These are phyloP conservation scores for Diaperis boleti DNA, from an alignment of 2,888 invertebrate genomes.

Conservation along the genomic window DNA sequence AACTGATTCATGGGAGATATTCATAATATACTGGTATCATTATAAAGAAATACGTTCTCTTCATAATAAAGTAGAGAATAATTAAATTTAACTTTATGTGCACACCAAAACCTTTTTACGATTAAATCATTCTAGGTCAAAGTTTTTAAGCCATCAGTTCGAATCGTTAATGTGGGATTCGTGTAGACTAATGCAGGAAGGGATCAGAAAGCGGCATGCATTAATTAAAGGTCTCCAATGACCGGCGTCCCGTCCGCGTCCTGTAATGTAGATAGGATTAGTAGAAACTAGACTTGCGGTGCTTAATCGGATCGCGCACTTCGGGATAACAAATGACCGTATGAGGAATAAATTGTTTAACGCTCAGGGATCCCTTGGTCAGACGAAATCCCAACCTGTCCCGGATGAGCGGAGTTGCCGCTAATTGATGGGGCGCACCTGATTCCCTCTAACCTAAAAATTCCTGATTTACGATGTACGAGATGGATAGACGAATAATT, in stretches of 20 bases:
- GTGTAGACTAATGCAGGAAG: slow-evolving; percentile 45
- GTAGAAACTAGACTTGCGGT: slow-evolving; percentile 48
- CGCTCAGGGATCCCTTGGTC: slow-evolving; percentile 38
- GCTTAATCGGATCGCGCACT: slow-evolving; percentile 43
- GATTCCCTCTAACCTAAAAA: slow-evolving; percentile 23
- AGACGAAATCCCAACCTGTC: slow-evolving; percentile 40
- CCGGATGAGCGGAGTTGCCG: slow-evolving; percentile 27
- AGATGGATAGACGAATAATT: slow-evolving; percentile 2
- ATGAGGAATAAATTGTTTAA: slow-evolving; percentile 46
- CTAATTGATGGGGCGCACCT: slow-evolving; percentile 41
- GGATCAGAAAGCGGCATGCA: slow-evolving; percentile 45
- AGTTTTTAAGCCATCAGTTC: slow-evolving; percentile 2
- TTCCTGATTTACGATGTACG: slow-evolving; percentile 20
- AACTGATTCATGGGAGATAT: too few relatives aligned
- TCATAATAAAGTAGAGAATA: too few relatives aligned
- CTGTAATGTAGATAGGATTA: slow-evolving; percentile 47
- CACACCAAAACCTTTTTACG: too few relatives aligned
- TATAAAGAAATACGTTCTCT: too few relatives aligned
- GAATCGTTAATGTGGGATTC: slow-evolving; percentile 45
- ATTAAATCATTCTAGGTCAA: slow-evolving; percentile 10
- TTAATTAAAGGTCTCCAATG: slow-evolving; percentile 49
- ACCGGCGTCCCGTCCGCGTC: slow-evolving; percentile 44
- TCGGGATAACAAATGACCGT: slow-evolving; percentile 43
- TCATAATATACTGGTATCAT: too few relatives aligned
- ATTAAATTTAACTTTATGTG: too few relatives aligned